phyloP scores from a whole-genome alignment of 2,888 invertebrate genomes.

The Eupithecia vulgata region DNA sequence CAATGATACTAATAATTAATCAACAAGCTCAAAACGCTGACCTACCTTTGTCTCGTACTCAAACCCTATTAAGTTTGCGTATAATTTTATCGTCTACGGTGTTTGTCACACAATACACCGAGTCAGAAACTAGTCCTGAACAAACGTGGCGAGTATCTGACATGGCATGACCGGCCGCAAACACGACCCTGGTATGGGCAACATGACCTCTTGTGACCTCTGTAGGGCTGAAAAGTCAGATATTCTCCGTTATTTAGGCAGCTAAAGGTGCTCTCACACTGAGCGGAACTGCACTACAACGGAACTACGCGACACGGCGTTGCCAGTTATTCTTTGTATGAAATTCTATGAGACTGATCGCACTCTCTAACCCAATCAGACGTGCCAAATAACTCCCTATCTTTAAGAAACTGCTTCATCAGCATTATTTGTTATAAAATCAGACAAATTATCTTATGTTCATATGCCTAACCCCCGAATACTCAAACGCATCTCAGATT shows the following conservation, averaged over 20 bases:
- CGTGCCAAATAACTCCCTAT: too few relatives aligned
- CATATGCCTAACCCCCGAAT: too few relatives aligned
- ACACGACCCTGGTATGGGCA: background rate
- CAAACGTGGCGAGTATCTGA: slow-evolving; percentile 19
- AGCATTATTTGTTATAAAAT: too few relatives aligned
- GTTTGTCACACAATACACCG: slow-evolving; percentile 31
- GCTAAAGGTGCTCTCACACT: too few relatives aligned
- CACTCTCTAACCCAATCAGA: too few relatives aligned
- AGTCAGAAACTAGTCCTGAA: slow-evolving; percentile 35
- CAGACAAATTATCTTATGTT: too few relatives aligned
- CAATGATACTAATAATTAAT: background rate
- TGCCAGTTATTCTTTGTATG: too few relatives aligned
- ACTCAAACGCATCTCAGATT: too few relatives aligned
- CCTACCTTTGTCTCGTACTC: background rate
- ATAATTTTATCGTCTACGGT: slow-evolving; percentile 5
- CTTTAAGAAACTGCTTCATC: too few relatives aligned
- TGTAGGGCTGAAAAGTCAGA: background rate
- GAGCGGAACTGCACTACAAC: too few relatives aligned
- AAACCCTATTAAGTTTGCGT: background rate
- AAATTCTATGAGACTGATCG: too few relatives aligned
- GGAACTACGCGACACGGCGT: too few relatives aligned
- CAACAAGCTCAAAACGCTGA: background rate
- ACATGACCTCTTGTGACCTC: background rate
- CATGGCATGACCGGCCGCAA: slow-evolving; percentile 12
- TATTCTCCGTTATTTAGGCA: background rate